These are phyloP conservation scores for Cyclophora albipunctata DNA, from an alignment of 2,888 invertebrate genomes.

Conservation along the genomic window DNA sequence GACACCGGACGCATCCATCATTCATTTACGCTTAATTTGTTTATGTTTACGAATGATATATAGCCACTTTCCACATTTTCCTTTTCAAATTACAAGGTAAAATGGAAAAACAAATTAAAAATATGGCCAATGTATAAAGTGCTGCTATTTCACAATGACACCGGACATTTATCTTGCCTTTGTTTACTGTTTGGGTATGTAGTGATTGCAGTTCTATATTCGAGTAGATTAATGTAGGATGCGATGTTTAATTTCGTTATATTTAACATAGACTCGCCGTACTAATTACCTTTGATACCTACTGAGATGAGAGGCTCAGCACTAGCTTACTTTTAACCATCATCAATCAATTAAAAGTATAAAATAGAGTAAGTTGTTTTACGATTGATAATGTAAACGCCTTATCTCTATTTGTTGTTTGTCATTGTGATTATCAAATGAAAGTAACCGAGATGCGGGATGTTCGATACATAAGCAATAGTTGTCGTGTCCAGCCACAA, in stretches of 20 bases:
- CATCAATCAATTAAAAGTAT: too few relatives aligned
- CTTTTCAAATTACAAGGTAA: slow-evolving; percentile 18
- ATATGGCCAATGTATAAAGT: slow-evolving; percentile 6
- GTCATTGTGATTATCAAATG: too few relatives aligned
- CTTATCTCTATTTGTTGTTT: too few relatives aligned
- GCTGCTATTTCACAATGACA: slow-evolving; percentile 1
- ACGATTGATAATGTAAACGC: too few relatives aligned
- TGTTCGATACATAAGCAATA: not conserved
- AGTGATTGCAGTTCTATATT: not conserved
- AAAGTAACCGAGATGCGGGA: not conserved
- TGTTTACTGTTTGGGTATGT: not conserved
- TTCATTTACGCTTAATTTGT: slow-evolving; percentile 43
- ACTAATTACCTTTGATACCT: not conserved
- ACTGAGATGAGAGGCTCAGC: too few relatives aligned
- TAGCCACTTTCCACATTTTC: slow-evolving; percentile 20
- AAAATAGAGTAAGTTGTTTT: too few relatives aligned
- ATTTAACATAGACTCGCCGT: too few relatives aligned
- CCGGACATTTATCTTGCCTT: not conserved
- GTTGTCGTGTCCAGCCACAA: slow-evolving; percentile 59
- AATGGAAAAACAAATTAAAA: slow-evolving; percentile 22
- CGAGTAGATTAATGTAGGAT: not conserved
- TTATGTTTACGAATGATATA: slow-evolving; percentile 33
- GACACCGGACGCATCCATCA: slow-evolving; percentile 33
- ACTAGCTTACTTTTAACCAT: too few relatives aligned
- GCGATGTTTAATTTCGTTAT: not conserved